phyloP scores from a whole-genome alignment of 2,797 vertebrate species.

The Oreortyx pictus region DNA sequence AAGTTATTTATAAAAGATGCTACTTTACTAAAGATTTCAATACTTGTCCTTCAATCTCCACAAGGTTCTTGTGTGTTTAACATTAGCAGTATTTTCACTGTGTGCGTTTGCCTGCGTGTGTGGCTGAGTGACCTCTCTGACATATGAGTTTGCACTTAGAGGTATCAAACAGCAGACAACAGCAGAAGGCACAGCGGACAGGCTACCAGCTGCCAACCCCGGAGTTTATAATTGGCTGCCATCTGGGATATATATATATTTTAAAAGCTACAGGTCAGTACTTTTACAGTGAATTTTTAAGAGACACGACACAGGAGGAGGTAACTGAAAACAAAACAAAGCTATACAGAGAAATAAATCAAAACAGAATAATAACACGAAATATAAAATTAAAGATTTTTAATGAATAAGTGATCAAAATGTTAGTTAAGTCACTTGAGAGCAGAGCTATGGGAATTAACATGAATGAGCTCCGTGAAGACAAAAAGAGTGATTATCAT shows the following conservation, averaged over 20 bases:
- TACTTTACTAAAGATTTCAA: not conserved
- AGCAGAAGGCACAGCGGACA: conserved; percentile 4
- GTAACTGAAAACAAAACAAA: not conserved
- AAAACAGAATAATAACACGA: not conserved
- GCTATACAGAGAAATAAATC: not conserved
- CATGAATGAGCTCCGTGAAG: not conserved
- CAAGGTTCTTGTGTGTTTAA: not conserved
- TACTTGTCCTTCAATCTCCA: not conserved
- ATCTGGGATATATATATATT: not conserved
- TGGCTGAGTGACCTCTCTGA: not conserved
- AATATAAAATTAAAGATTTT: not conserved
- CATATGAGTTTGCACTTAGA: not conserved
- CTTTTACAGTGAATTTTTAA: conserved; percentile 26
- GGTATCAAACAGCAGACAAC: conserved; percentile 17
- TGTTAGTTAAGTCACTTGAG: not conserved
- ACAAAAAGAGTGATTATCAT: not conserved
- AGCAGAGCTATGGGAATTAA: not conserved
- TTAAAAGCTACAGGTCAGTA: not conserved
- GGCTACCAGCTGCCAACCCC: conserved; percentile 30
- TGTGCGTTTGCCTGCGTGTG: not conserved
- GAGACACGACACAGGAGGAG: not conserved
- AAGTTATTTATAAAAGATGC: not conserved
- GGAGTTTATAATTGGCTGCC: conserved; percentile 13
- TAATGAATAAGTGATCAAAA: conserved; percentile 33
- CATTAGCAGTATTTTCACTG: not conserved